Percentiles rank a stretch among this genome's conserved stretches.
These are phyloP conservation scores for Andrena flavipes DNA, from an alignment of 2,888 invertebrate species.

Conservation along the genomic window DNA sequence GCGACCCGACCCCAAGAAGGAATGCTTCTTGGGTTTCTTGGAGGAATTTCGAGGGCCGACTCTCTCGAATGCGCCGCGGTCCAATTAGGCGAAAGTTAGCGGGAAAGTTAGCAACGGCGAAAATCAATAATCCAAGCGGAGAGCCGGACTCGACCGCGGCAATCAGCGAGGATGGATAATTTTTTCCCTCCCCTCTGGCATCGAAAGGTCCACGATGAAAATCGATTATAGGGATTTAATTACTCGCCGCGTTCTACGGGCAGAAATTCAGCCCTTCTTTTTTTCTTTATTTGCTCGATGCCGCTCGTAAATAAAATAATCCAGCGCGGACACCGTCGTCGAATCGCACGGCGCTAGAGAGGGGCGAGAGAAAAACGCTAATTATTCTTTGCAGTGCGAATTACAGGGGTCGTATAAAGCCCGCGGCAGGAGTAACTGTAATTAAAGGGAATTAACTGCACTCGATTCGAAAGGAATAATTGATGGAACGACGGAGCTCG, in stretches of 20 bases:
- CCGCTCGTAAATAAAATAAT: conserved; percentile 19
- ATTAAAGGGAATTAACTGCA: conserved; percentile 22
- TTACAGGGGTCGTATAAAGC: background rate
- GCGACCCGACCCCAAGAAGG: background rate
- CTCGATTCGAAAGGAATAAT: conserved; percentile 20
- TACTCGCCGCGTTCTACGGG: background rate
- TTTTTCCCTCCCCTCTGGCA: background rate
- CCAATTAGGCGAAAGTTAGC: conserved; percentile 9
- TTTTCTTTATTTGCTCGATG: background rate
- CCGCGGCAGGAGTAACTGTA: background rate
- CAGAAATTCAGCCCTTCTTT: background rate
- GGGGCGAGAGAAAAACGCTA: conserved; percentile 1
- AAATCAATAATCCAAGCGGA: conserved; percentile 3
- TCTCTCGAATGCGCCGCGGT: background rate
- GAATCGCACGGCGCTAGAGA: no score
- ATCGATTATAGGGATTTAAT: conserved; percentile 25
- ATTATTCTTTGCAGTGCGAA: conserved; percentile 20
- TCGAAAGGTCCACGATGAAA: conserved; percentile 2
- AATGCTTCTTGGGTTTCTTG: background rate
- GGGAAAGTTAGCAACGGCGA: background rate
- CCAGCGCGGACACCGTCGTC: background rate
- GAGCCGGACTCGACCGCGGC: background rate
- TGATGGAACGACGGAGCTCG: conserved; percentile 3
- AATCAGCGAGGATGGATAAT: background rate
- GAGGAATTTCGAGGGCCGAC: background rate